phyloP scores from a whole-genome alignment of 2,113 vertebrate species.

The Passer domesticus region DNA sequence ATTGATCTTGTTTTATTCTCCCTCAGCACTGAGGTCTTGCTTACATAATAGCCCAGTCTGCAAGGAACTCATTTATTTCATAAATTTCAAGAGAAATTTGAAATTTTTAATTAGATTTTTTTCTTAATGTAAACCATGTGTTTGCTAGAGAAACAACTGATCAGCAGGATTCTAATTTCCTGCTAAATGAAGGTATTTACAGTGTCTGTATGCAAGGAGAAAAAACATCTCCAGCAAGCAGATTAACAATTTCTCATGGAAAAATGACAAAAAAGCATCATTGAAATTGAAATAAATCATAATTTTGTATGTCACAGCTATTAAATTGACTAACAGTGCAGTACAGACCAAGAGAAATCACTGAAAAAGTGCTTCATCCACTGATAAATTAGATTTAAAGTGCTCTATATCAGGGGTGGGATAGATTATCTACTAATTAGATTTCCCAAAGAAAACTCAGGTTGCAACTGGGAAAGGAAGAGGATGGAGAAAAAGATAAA shows the following conservation, averaged over 20 bases:
- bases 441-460: not conserved
- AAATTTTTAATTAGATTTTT: not conserved
- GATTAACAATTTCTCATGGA: not conserved
- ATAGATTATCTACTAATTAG: not conserved
- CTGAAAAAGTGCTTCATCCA: not conserved
- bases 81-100: not conserved
- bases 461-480: not conserved
- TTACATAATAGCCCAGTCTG: not conserved
- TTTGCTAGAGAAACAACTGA: not conserved
- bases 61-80: not conserved
- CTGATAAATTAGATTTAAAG: not conserved
- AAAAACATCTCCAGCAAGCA: not conserved
- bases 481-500: not conserved
- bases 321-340: not conserved
- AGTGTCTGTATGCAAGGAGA: not conserved
- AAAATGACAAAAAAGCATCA: not conserved
- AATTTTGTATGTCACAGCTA: not conserved
- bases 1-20: not conserved
- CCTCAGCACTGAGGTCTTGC: not conserved
- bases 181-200: not conserved
- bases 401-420: not conserved
- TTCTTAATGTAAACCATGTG: accelerated
- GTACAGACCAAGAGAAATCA: not conserved
- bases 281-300: not conserved
- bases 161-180: not conserved